Percentiles rank a stretch among this genome's conserved stretches.
These are phyloP conservation scores for Lithobates pipiens DNA, from an alignment of 2,797 vertebrate genomes.

Conservation along the genomic window DNA sequence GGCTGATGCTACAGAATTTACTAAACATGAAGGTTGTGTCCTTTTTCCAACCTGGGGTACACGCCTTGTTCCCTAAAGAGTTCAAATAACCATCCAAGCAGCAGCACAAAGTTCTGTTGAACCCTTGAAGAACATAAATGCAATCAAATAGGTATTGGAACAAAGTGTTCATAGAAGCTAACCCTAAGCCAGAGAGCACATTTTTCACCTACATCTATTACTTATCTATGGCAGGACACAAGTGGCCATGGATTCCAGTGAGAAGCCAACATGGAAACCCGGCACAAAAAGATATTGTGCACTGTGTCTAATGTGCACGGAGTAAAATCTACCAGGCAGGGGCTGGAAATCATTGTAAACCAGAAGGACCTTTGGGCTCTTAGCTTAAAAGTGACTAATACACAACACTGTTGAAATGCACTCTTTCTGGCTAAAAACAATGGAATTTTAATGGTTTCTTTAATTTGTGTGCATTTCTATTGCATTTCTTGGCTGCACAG, in stretches of 20 bases:
- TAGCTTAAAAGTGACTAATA: constrained; percentile 22
- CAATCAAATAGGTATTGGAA: too few species aligned
- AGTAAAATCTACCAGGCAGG: background rate
- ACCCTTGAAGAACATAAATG: too few species aligned
- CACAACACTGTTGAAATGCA: constrained; percentile 5
- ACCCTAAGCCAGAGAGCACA: background rate
- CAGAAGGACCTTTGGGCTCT: constrained; percentile 45
- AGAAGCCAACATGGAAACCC: too few species aligned
- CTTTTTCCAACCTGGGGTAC: background rate
- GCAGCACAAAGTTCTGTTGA: too few species aligned
- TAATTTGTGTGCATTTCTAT: background rate
- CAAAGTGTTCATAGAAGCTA: too few species aligned
- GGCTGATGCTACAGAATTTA: too few species aligned
- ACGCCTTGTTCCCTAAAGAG: background rate
- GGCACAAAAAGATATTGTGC: too few species aligned
- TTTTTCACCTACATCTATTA: background rate
- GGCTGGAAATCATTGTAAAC: background rate
- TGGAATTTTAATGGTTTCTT: background rate
- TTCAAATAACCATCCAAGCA: too few species aligned
- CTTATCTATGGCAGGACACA: too few species aligned
- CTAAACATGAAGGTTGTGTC: background rate
- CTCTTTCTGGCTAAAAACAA: background rate
- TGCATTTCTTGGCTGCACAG: constrained; percentile 4
- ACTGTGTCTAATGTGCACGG: too few species aligned
- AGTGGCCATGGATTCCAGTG: background rate